Evolutionary conservation across 1,140 invertebrate genomes (phyloP).

Genomic region (Nephila pilipes): DNA sequence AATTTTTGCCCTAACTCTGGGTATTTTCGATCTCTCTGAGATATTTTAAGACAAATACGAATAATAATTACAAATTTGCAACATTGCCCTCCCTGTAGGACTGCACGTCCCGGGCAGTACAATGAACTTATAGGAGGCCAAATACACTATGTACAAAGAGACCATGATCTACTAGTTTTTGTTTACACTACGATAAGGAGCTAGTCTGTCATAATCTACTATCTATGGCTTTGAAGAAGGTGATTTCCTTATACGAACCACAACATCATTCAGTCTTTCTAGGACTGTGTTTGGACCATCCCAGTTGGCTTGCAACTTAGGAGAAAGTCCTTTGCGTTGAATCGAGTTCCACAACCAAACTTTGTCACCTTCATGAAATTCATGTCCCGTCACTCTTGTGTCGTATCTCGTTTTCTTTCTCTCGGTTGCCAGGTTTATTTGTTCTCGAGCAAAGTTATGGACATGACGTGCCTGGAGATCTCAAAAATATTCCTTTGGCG

Average conservation of each 20-base stretch:
- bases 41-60: too few relatives aligned
- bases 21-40: too few relatives aligned
- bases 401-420: conserved; percentile 1
- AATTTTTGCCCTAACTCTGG: too few relatives aligned
- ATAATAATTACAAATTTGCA: too few relatives aligned
- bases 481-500: background rate
- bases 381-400: background rate
- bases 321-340: background rate
- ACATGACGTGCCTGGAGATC: background rate
- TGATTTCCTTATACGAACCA: background rate
- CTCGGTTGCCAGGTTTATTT: background rate
- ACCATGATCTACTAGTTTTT: background rate
- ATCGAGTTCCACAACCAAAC: background rate
- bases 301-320: background rate
- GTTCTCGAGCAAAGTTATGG: background rate
- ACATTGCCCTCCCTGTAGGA: too few relatives aligned
- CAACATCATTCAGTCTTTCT: background rate
- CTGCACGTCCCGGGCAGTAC: too few relatives aligned
- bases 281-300: background rate
- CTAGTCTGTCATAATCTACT: background rate
- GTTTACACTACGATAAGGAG: background rate
- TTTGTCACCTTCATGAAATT: background rate
- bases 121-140: too few relatives aligned
- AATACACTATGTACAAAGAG: too few relatives aligned
- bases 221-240: background rate